A percentile compares a stretch with the other conserved stretches of the same genome.
Evolutionary conservation across 2,888 invertebrate genomes (phyloP).

Genomic region (Acanthosoma haemorrhoidale): DNA sequence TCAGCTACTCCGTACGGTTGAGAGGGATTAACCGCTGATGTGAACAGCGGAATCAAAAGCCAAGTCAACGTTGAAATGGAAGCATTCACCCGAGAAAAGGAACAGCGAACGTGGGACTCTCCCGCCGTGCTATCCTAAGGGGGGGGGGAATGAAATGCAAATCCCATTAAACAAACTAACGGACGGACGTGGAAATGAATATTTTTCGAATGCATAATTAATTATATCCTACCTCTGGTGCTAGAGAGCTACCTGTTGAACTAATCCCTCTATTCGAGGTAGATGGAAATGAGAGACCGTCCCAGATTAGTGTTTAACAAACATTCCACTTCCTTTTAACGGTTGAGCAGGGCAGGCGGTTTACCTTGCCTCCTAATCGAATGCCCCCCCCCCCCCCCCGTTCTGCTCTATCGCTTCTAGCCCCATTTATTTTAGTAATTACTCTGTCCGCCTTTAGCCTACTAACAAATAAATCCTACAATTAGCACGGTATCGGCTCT

Average conservation of each 20-base stretch:
- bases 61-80: no score
- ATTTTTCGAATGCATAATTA: conserved; percentile 26
- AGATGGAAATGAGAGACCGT: neutral
- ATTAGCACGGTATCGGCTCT: no score
- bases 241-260: conserved; percentile 19
- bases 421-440: no score
- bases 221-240: neutral
- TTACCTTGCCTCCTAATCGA: neutral
- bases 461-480: no score
- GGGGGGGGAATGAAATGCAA: conserved; percentile 21
- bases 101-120: no score
- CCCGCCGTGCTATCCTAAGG: no score
- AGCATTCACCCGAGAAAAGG: no score
- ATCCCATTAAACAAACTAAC: conserved; percentile 26
- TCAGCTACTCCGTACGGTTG: no score
- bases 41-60: no score
- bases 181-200: conserved; percentile 10
- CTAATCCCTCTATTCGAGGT: neutral
- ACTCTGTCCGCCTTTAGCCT: no score
- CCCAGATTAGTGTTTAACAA: neutral
- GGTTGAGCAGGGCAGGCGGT: neutral
- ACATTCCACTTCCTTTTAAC: neutral
- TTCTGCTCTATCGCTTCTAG: neutral
- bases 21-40: no score
- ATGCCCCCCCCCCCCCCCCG: neutral